Evolutionary conservation across 30 jellyfish, hydroid and myxozoan genomes (phyloP).

Genomic region (Aurelia coerulea): DNA sequence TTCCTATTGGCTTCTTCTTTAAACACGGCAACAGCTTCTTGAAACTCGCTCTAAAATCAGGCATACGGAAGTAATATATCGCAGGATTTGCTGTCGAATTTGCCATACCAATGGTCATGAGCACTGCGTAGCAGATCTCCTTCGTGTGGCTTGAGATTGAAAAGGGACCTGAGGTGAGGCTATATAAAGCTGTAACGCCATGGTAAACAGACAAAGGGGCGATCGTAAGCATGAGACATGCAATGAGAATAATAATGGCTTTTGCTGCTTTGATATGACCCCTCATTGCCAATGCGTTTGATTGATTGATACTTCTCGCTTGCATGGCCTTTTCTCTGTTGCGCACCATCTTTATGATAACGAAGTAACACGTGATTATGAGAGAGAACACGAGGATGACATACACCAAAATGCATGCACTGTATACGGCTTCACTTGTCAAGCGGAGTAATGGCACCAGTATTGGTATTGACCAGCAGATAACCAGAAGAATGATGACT

Average conservation of each 20-base stretch:
- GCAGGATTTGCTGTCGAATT: constrained; percentile 84
- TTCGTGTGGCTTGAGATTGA: constrained; percentile 4
- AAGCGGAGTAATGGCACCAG: too few relatives aligned
- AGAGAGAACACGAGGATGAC: too few relatives aligned
- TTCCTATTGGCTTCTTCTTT: not conserved
- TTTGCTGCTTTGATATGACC: constrained; percentile 54
- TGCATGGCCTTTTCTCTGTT: too few relatives aligned
- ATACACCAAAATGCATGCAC: too few relatives aligned
- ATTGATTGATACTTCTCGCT: too few relatives aligned
- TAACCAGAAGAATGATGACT: too few relatives aligned
- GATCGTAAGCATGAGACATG: constrained; percentile 11
- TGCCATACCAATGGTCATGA: constrained; percentile 50
- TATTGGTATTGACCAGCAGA: too few relatives aligned
- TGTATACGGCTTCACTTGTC: too few relatives aligned
- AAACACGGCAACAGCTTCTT: constrained; percentile 10
- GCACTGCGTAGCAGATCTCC: constrained; percentile 63
- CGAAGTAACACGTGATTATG: too few relatives aligned
- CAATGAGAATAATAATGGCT: constrained; percentile 19
- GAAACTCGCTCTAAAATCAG: constrained; percentile 62
- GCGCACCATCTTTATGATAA: too few relatives aligned
- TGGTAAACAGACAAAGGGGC: constrained; percentile 51
- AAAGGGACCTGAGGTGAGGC: constrained; percentile 8
- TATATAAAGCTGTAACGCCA: constrained; percentile 28
- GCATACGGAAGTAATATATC: constrained; percentile 71
- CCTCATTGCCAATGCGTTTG: not conserved